These are phyloP conservation scores for Hemibagrus guttatus DNA, from an alignment of 2,797 vertebrate genomes.

Conservation along the genomic window DNA sequence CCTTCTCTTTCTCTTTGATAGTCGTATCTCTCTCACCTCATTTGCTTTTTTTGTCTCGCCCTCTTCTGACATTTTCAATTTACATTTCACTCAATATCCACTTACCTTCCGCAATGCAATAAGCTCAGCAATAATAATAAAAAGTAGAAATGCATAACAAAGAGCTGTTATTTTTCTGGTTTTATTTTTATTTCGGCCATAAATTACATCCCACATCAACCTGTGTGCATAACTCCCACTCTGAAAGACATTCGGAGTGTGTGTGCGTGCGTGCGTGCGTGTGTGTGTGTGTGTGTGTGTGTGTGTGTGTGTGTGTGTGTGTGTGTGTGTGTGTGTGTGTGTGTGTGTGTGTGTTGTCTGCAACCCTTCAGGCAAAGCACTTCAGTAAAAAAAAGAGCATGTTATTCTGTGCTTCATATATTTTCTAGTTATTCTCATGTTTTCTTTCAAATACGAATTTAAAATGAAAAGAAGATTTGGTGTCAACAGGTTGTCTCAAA, in stretches of 20 bases:
- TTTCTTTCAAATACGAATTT: background rate
- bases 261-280: background rate
- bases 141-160: slow-evolving; percentile 15
- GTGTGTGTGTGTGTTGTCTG: background rate
- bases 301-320: background rate
- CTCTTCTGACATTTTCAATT: slow-evolving; percentile 71
- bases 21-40: slow-evolving; percentile 13
- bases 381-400: slow-evolving; percentile 5
- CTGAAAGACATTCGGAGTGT: background rate
- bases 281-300: background rate
- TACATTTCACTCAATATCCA: slow-evolving; percentile 68
- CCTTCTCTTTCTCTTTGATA: slow-evolving; percentile 11
- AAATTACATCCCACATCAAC: slow-evolving; percentile 16
- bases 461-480: slow-evolving; percentile 25
- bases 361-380: background rate
- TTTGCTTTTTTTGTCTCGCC: slow-evolving; percentile 57
- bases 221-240: background rate
- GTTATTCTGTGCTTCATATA: slow-evolving; percentile 47
- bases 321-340: background rate
- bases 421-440: slow-evolving; percentile 20
- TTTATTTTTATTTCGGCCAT: background rate
- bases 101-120: slow-evolving; percentile 71
- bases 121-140: background rate
- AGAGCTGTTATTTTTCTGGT: background rate
- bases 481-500: slow-evolving; percentile 3